These are phyloP conservation scores for Euglossa dilemma DNA, from an alignment of 1,140 invertebrate genomes.

Conservation along the genomic window DNA sequence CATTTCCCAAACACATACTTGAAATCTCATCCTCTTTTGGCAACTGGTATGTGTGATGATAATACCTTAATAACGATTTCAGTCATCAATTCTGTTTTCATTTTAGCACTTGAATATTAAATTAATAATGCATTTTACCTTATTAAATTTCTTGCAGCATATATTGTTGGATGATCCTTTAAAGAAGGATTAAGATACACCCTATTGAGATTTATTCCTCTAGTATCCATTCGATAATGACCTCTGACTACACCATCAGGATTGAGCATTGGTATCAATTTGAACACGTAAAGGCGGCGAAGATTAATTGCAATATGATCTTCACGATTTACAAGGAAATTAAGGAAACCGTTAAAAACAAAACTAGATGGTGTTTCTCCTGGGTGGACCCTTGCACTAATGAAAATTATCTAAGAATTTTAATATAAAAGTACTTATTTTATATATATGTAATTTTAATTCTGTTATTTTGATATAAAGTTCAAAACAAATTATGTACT, in stretches of 20 bases:
- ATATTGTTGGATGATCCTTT: slow-evolving; percentile 91
- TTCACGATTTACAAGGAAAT: slow-evolving; percentile 88
- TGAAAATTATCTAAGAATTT: slow-evolving; percentile 87
- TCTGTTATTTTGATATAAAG: background rate
- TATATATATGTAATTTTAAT: background rate
- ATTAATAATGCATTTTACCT: slow-evolving; percentile 80
- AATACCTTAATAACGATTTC: slow-evolving; percentile 78
- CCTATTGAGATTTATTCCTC: slow-evolving; percentile 94
- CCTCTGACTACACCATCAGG: slow-evolving; percentile 95
- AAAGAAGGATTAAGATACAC: slow-evolving; percentile 91
- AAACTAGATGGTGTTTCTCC: slow-evolving; percentile 97
- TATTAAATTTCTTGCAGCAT: slow-evolving; percentile 90
- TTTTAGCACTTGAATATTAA: slow-evolving; percentile 74
- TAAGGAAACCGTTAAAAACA: slow-evolving; percentile 95
- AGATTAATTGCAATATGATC: slow-evolving; percentile 89
- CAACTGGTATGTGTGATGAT: slow-evolving; percentile 83
- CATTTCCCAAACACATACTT: slow-evolving; percentile 66
- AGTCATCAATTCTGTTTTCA: background rate
- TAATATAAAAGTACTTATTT: background rate
- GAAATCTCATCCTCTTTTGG: slow-evolving; percentile 73
- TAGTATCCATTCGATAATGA: slow-evolving; percentile 94
- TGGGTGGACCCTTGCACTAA: slow-evolving; percentile 95
- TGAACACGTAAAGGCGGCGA: slow-evolving; percentile 93
- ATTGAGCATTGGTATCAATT: slow-evolving; percentile 96
- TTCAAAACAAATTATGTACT: slow-evolving; percentile 77